Base-by-base conservation (phyloP, 2,113 vertebrate genomes). In the Irena cyanogastra region DNA sequence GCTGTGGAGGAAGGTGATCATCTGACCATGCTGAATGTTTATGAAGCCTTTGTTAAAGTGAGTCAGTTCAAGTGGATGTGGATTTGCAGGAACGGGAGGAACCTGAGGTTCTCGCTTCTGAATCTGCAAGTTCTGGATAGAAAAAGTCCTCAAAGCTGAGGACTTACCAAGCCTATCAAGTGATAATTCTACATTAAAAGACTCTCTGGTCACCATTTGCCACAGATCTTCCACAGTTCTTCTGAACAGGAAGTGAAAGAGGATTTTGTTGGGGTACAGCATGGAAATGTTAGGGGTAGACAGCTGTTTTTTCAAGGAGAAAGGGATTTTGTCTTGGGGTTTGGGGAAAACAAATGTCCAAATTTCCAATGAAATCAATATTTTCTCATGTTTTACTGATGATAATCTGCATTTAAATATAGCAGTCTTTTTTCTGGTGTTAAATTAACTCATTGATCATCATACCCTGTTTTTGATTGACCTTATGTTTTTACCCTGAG, bases 1-100 rank as follows among this genome's bases (percentile, higher is more conserved):
- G 99, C 99, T 33, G 99, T 99, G 78, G 99, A 99, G 21, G 99
- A 99, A 89, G 99, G 99, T 37, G 99, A 99, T 89, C 99, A 99
- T 85, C 99, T 99, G 85, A 99, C 99, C 54, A 99, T 99, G 99
- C 98, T 99, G 92, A 99, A 99, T 33, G 98, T 99, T 59, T 99
- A 99, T 53, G 99, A 99, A 97, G 99, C 99, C 13, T 99, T 99
- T 96, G 98, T 99, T 90, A 99, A 99, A 98, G 99, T 99, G 98
- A 96, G 98, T 93, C 45, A 37, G 16, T 24, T 65, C 19, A 47
- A n/a, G 41, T 10, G 12, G 31, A 3, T 37, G 42, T 70, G 49
- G 15, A 41, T 39, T 50, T 77, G 42, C 44, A 74, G 70, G 50
- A 81, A 19, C 6, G 6, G 44, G 27, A 81, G 44, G 17, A 47